Base-by-base conservation (phyloP, 1,140 invertebrate species). In the Lithobius niger region DNA sequence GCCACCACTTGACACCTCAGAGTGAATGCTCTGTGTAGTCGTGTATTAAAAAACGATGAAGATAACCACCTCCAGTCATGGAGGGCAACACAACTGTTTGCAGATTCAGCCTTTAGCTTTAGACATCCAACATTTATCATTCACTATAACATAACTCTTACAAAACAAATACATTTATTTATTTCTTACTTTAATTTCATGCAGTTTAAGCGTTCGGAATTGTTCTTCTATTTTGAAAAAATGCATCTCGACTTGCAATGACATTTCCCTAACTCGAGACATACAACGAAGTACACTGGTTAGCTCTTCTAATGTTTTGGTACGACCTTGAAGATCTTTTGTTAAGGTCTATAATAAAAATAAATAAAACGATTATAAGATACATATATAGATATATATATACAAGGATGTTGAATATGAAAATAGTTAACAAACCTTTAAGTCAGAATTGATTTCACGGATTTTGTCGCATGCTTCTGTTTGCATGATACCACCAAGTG, bases 221-320 rank as follows among this genome's bases (percentile, higher is more conserved):
- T 74, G 67, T 57, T 76, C 77, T 49, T 78, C 77, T 18, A 76
- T 74, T 63, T 83, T 87, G 59, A 78, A 74, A 19, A 90, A 77
- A 67, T 86, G 60, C 15, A 58, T 63, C 57, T 72, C 86, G 2
- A 83, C 78, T 53, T 82, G 79, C 25, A 89, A 73, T 2, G 83
- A 82, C 61, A 80, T 77, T 28, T 78, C 76, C 61, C 83, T 82
- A 42, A 91, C 79, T 27, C 79, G 77, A 3, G 79, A 73, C 50
- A 94, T 88, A 0, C 83, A 82, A 61, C 81, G 79, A 78, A 93
- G 82, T 1, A 93, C 82, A 62, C 78, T 73, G 71, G 89, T 93
- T 61, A 93, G 85, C 56, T 85, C 79, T 54, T 88, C 82, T 13
- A 92, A 68, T n/a, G 81, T 80, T 59, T 78, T 82, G 13, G 87